A percentile compares a stretch with the other conserved stretches of the same genome.
phyloP scores from a whole-genome alignment of 2,888 invertebrate species.

The Phoenoteleia sp. region DNA sequence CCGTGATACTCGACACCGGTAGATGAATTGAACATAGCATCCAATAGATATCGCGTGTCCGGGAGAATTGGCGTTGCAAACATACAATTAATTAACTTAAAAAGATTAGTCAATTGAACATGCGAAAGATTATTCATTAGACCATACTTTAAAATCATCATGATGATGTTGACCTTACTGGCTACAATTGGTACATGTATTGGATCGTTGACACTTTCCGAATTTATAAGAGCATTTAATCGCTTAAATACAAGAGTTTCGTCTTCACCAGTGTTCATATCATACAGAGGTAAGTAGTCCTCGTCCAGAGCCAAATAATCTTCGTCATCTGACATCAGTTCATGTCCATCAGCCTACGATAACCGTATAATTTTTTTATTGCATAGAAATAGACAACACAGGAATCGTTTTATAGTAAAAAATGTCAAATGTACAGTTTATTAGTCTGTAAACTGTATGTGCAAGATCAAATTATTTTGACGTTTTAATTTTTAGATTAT shows the following conservation, averaged over 20 bases:
- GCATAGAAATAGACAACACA: too few relatives aligned
- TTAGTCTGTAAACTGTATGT: too few relatives aligned
- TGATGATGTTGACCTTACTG: background rate
- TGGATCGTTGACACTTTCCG: background rate
- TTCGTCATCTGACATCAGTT: background rate
- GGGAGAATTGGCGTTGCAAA: too few relatives aligned
- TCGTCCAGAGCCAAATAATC: too few relatives aligned
- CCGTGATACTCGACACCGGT: background rate
- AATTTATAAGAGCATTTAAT: background rate
- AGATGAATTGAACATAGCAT: background rate
- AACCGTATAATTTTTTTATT: background rate
- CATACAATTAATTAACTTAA: too few relatives aligned
- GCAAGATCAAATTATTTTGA: too few relatives aligned
- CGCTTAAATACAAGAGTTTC: background rate
- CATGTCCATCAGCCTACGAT: background rate
- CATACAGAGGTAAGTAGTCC: background rate
- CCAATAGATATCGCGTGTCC: constrained; percentile 16
- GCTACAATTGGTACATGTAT: background rate
- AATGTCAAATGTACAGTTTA: too few relatives aligned
- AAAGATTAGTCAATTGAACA: too few relatives aligned
- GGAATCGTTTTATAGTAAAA: too few relatives aligned
- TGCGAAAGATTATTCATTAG: too few relatives aligned
- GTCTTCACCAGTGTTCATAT: too few relatives aligned
- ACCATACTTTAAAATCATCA: background rate
- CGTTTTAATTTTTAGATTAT: too few relatives aligned